Base-by-base conservation (phyloP, 2,888 invertebrate species). In the Hipparchia sbordonii region DNA sequence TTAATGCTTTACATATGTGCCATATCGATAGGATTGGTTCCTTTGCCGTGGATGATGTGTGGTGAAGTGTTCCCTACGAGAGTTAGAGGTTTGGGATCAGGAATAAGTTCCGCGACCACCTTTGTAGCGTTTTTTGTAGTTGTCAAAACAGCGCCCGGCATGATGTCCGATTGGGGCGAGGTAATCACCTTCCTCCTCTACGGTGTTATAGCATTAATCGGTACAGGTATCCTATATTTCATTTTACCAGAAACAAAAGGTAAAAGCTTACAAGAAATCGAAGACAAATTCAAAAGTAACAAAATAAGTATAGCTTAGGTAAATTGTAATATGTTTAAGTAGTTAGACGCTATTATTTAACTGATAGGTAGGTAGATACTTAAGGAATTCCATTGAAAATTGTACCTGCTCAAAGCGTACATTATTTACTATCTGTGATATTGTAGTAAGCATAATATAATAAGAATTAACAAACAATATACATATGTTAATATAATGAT, bases 1-100 rank as follows among this genome's bases (percentile, higher is more conserved):
- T 82, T 95, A 68, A 82, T 96, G 84, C 81, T 89, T 1, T 96
- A 96, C 79, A 95, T 95, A 10, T 91, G 94, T 61, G 95, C 95
- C 67, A 92, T 95, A 66, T 94, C 95, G 1, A 89, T 95, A 69
- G 96, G 96, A 0, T 82, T 96, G 23, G 94, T 95, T 10, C 96
- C 96, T 0, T 82, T 97, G 67, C 96, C 97, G 0, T 97, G 97
- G 95, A 95, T 96, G 51, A 95, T 97, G 95, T 95, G 96, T 77
- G 96, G 96, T 0, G 97, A 97, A 86, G 90, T 97, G 0, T 96
- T 96, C 81, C 95, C 96, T 0, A 93, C 94, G 1, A 93, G 91
- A 72, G 93, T 94, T 0, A 90, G 96, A 52, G 96, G 96, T 0
- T 82, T 96, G 0, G 96, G 96, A 0, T 95, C 96, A 0, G 96